Evolutionary conservation across 2,888 invertebrate species (phyloP).

Genomic region (Tetragonisca angustula): DNA sequence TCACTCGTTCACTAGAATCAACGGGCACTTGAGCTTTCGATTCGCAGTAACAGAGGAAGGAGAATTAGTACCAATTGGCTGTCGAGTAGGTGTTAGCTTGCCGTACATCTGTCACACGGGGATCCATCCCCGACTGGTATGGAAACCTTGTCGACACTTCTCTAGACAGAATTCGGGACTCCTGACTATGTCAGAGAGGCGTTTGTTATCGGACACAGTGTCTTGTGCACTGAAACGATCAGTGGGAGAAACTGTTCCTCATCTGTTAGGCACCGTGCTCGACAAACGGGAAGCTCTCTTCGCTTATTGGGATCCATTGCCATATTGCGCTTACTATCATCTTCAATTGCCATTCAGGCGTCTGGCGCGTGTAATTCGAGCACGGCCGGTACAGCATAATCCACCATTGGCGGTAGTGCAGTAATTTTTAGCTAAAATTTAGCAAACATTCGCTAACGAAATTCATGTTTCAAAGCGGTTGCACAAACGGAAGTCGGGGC

Average conservation of each 20-base stretch:
- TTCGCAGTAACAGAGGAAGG: slow-evolving; percentile 87
- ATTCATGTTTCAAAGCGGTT: slow-evolving; percentile 10
- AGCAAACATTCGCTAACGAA: neutral
- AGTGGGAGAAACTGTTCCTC: slow-evolving; percentile 79
- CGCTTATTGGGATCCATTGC: slow-evolving; percentile 93
- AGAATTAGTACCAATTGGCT: slow-evolving; percentile 88
- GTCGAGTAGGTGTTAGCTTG: slow-evolving; percentile 91
- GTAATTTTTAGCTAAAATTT: slow-evolving; percentile 52
- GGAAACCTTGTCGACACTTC: slow-evolving; percentile 88
- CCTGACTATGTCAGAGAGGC: slow-evolving; percentile 74
- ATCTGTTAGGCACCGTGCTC: slow-evolving; percentile 86
- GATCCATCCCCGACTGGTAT: slow-evolving; percentile 88
- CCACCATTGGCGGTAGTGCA: slow-evolving; percentile 81
- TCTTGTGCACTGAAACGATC: slow-evolving; percentile 84
- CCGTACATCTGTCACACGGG: slow-evolving; percentile 92
- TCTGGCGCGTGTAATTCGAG: slow-evolving; percentile 76
- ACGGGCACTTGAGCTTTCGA: slow-evolving; percentile 92
- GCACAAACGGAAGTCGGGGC: neutral
- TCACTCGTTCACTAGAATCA: slow-evolving; percentile 88
- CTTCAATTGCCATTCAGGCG: slow-evolving; percentile 89
- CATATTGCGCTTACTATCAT: slow-evolving; percentile 94
- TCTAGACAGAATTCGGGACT: slow-evolving; percentile 86
- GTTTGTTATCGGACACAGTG: slow-evolving; percentile 86
- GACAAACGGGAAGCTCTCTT: slow-evolving; percentile 93
- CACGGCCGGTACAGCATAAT: slow-evolving; percentile 77